Percentiles rank a stretch among this genome's conserved stretches.
Conservation (phyloP, 2,797 vertebrate species). For the Buceros bicornis region DNA sequence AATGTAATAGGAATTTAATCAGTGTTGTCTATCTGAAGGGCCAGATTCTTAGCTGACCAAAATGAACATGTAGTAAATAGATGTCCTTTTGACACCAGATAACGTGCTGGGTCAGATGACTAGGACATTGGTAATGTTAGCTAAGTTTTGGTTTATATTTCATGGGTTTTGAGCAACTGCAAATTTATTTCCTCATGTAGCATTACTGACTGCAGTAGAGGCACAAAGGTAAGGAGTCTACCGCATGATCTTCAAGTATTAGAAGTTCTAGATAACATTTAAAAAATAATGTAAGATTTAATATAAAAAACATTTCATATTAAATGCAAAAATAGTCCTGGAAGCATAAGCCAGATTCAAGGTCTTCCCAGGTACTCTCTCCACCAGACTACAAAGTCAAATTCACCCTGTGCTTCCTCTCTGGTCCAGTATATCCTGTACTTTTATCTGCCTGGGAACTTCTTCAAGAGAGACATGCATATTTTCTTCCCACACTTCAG, state of each 20-base stretch:
- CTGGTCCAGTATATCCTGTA: background rate
- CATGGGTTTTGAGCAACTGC: background rate
- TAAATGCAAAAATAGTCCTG: background rate
- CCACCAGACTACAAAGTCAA: background rate
- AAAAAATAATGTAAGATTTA: background rate
- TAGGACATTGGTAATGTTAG: background rate
- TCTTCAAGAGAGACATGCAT: background rate
- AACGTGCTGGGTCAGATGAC: background rate
- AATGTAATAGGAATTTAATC: background rate
- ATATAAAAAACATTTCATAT: background rate
- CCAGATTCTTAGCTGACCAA: background rate
- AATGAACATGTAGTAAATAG: background rate
- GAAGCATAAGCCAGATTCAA: background rate
- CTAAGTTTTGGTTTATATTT: background rate
- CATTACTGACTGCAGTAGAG: background rate
- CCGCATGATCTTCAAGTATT: background rate
- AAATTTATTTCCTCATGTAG: background rate
- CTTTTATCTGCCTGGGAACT: background rate
- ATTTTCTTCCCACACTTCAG: background rate
- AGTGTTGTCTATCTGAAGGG: background rate
- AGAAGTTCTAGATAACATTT: rapidly evolving
- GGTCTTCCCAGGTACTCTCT: background rate
- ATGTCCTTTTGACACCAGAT: background rate
- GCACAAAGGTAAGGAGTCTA: background rate
- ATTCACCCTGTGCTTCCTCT: background rate